These are phyloP conservation scores for Xanthorhoe spadicearia DNA, from an alignment of 2,888 invertebrate genomes.

Conservation along the genomic window DNA sequence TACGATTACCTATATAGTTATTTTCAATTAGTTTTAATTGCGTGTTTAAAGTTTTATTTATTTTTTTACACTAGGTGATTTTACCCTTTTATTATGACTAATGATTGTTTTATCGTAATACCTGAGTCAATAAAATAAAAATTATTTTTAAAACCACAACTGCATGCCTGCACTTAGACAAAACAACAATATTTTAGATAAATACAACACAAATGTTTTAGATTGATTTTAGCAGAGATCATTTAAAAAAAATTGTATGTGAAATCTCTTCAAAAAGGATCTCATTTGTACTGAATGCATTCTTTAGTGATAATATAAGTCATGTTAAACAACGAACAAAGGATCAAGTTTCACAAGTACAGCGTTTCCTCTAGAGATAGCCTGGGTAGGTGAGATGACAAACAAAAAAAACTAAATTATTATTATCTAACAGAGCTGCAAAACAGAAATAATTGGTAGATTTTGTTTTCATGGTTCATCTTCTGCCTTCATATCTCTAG, in stretches of 20 bases:
- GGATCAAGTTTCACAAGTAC: not conserved
- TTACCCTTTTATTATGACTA: slow-evolving; percentile 24
- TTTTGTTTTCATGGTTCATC: no score
- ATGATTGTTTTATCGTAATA: slow-evolving; percentile 20
- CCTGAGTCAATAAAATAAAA: slow-evolving; percentile 11
- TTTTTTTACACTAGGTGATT: slow-evolving; percentile 27
- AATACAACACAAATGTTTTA: not conserved
- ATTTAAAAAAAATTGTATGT: not conserved
- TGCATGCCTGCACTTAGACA: slow-evolving; percentile 4
- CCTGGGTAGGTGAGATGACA: not conserved
- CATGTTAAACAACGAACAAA: not conserved
- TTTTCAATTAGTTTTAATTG: slow-evolving; percentile 14
- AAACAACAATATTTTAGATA: no score
- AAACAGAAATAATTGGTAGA: no score
- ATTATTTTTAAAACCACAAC: slow-evolving; percentile 1
- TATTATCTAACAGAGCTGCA: no score
- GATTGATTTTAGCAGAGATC: not conserved
- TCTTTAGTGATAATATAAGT: not conserved
- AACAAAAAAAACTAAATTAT: not conserved
- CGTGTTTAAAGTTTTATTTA: slow-evolving; percentile 29
- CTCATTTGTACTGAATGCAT: not conserved
- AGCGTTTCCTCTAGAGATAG: not conserved
- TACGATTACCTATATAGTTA: slow-evolving; percentile 1
- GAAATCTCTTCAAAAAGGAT: not conserved
- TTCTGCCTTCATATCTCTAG: no score